Evolutionary conservation across 2,888 invertebrate genomes (phyloP).

Genomic region (Diadegma fenestrale): DNA sequence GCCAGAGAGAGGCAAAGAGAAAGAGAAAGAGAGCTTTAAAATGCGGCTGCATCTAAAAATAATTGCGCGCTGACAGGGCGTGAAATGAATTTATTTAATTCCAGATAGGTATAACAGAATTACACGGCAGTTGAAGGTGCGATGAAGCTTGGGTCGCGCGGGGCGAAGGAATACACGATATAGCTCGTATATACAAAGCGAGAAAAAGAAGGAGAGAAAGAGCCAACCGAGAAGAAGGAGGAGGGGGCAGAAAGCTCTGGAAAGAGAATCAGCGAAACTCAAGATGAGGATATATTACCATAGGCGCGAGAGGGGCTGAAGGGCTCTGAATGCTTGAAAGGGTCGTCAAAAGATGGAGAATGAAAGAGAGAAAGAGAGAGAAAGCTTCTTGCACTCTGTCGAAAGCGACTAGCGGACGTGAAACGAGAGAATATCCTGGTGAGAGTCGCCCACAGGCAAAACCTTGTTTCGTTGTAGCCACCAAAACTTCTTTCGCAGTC

Average conservation of each 20-base stretch:
- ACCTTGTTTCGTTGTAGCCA: constrained; percentile 43
- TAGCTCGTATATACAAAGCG: constrained; percentile 60
- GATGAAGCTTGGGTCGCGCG: constrained; percentile 80
- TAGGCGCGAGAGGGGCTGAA: background rate
- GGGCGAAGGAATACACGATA: constrained; percentile 50
- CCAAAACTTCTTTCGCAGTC: constrained; percentile 34
- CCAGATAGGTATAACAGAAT: constrained; percentile 84
- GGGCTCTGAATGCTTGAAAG: constrained; percentile 38
- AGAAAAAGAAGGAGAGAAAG: constrained; percentile 43
- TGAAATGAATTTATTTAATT: constrained; percentile 85
- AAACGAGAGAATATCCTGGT: constrained; percentile 30
- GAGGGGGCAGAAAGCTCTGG: constrained; percentile 23
- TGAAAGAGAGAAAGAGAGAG: background rate
- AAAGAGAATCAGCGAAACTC: constrained; percentile 40
- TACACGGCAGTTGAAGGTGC: constrained; percentile 84
- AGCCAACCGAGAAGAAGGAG: constrained; percentile 56
- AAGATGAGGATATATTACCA: constrained; percentile 52
- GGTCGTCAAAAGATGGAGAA: constrained; percentile 47
- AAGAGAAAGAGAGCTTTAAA: constrained; percentile 75
- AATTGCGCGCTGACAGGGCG: constrained; percentile 85
- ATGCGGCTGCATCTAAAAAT: constrained; percentile 82
- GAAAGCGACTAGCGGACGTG: constrained; percentile 43
- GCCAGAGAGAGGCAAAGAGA: constrained; percentile 36
- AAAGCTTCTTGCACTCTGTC: constrained; percentile 23
- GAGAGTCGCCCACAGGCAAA: constrained; percentile 43